Base-by-base conservation (phyloP, 2,113 vertebrate genomes). In the Camelus bactrianus region DNA sequence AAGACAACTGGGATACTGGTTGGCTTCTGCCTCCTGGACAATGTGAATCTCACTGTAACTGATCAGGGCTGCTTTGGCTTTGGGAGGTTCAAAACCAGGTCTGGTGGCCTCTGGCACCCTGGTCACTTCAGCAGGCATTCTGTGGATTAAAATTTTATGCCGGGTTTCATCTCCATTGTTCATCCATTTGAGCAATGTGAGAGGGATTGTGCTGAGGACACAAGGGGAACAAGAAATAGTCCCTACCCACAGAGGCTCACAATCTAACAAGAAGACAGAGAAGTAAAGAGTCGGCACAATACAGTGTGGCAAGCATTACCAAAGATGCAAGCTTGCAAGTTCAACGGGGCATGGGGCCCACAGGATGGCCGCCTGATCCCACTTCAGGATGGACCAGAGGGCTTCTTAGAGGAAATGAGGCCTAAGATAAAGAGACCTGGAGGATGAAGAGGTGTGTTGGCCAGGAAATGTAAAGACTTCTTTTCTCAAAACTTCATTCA, bases 351-450 rank as follows among this genome's bases (percentile, higher is more conserved):
- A 3, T 0, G 4, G 22, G 56, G 38, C 52, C 35, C 24, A 0
- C 12, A 19, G 72, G 69, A 67, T 0, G 0, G 52, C 46, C 16
- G 15, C 30, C 24, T 6, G 20, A 35, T 38, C 24, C 17, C 14
- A n/a, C 48, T 60, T 3, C 2, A 26, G 35, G 56, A 64, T 14
- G 19, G 77, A 16, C 0, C 3, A 42, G 35, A n/a, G 13, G 26
- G 35, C 54, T 79, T 84, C 70, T 30, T 7, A 9, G 86, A 86
- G 35, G n/a, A 50, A 50, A 22, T 13, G 73, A 58, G 15, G 48
- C 70, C 62, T 19, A 35, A 50, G 35, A 13, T 1, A 56, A 56
- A 22, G 32, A 72, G 32, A 16, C 35, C 12, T 10, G 65, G 26
- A 80, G 4, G 32, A 30, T 0, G 1, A 42, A 42, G 38, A 56